Evolutionary conservation across 2,888 invertebrate species (phyloP), one percentile per base, ranked within the genome.

Genomic region (Abscondita cerata): DNA sequence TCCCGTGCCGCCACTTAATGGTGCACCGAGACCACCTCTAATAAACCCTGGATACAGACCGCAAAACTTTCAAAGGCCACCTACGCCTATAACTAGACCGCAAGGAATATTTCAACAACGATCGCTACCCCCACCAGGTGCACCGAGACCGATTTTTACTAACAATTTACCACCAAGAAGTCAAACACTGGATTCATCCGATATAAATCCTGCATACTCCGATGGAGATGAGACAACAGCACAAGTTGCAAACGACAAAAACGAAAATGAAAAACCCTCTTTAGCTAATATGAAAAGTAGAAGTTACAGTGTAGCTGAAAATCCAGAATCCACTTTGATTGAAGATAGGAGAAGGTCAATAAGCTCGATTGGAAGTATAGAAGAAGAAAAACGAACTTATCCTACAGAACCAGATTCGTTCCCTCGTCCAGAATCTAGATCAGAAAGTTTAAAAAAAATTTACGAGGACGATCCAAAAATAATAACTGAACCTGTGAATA

Each of bases 321-420:
- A 83, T 40, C 82, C 82, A 15, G 78, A 83, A 63, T 74, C 81
- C 50, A 81, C 82, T 72, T 64, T 77, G 63, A 82, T 83, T 65
- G 86, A 85, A 68, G 84, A 84, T 72, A 78, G 84, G 51, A 78
- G 84, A 62, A 82, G 83, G 70, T 84, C 84, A 4, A 78, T 83
- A 11, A 84, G 83, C 70, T 79, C 83, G 52, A 78, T 84, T 31
- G 82, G 85, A 38, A 82, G 82, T 16, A 78, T 59, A 12, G 73
- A 73, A 56, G 82, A 81, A 73, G 70, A 77, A 50, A 81, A 81
- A 6, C 56, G 60, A 56, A 18, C 57, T 58, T 18, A 59, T 59
- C 36, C 31, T 63, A 38, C 52, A 64, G 8, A 19, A 4, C 6
- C 46, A 11, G 50, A 55, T 20, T n/a, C 69, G 48, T 70, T 70